Conservation (phyloP, 1,140 invertebrate species). For the Dufourea novaeangliae region DNA sequence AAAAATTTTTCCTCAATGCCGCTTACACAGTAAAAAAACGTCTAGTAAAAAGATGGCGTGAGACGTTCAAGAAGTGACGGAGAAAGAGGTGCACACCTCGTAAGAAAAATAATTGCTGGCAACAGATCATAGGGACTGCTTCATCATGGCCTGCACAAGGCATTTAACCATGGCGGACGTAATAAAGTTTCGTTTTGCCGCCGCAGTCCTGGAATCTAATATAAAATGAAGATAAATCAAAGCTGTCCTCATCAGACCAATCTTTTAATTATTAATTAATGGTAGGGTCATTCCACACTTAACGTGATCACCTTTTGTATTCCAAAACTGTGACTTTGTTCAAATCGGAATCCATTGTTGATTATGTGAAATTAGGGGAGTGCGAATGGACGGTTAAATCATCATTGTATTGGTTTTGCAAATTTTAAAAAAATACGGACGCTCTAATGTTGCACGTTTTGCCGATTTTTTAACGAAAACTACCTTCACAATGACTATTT, state of each 20-base stretch:
- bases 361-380: too few species aligned
- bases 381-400: too few species aligned
- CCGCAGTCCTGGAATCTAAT: constrained; percentile 26
- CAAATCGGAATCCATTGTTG: too few species aligned
- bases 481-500: too few species aligned
- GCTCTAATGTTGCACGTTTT: too few species aligned
- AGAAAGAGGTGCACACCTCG: constrained; percentile 15
- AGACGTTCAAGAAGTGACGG: not conserved
- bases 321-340: too few species aligned
- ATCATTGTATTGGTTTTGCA: too few species aligned
- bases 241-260: constrained; percentile 12
- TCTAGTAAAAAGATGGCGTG: not conserved
- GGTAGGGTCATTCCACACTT: too few species aligned
- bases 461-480: too few species aligned
- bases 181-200: constrained; percentile 40
- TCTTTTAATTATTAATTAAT: too few species aligned
- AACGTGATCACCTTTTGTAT: too few species aligned
- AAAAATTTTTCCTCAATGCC: not conserved
- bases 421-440: not conserved
- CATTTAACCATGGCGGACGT: constrained; percentile 32
- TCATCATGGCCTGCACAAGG: constrained; percentile 26
- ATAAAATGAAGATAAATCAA: constrained; percentile 49
- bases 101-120: constrained; percentile 43
- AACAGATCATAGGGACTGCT: constrained; percentile 43
- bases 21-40: not conserved